Base-by-base conservation (phyloP, 2,888 invertebrate genomes). In the Vannuccia rotundouncinata region DNA sequence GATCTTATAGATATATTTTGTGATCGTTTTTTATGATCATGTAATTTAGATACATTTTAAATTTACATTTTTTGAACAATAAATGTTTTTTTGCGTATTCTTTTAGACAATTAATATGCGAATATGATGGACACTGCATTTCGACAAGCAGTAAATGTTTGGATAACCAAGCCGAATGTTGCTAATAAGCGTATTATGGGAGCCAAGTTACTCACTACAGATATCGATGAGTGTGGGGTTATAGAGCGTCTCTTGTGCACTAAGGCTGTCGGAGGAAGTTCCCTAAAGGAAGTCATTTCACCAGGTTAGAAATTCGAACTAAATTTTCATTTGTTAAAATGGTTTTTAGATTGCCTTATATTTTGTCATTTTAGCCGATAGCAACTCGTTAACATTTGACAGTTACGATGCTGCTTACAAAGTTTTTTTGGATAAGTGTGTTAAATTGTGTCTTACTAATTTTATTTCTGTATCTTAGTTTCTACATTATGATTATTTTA, bases 131-230 rank as follows among this genome's bases (percentile, higher is more conserved):
- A n/a, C n/a, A n/a, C n/a, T n/a, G 73, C 73, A 17, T 78, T 79
- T 77, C 25, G 10, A 1, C 17, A 78, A 22, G 79, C 75, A 22
- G 31, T 79, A 0, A 29, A 78, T 29, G 45, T 79, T 17, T 79
- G 76, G 76, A 2, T 79, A 2, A 2, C n/a, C 13, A 79, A 79
- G 27, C 79, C 79, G 25, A 76, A 79, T n/a, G 79, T 79, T 31
- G 29, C 13, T 17, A 5, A 79, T 79, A 1, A 1, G 1, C 78
- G 77, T 22, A 28, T 79, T 1, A 78, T 79, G n/a, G 79, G 31
- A 30, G 29, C 76, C 28, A 79, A 79, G 29, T 25, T 78, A 28
- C 29, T 78, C 17, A 28, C 2, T 29, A n/a, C n/a, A n/a, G 79
- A 28, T 2, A 17, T n/a, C 30, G 10, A 13, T 30, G 31, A 80